A percentile compares a stretch with the other conserved stretches of the same genome.
These are phyloP conservation scores for Scaptomyza graminum DNA, from an alignment of 1,140 invertebrate species.

Conservation along the genomic window DNA sequence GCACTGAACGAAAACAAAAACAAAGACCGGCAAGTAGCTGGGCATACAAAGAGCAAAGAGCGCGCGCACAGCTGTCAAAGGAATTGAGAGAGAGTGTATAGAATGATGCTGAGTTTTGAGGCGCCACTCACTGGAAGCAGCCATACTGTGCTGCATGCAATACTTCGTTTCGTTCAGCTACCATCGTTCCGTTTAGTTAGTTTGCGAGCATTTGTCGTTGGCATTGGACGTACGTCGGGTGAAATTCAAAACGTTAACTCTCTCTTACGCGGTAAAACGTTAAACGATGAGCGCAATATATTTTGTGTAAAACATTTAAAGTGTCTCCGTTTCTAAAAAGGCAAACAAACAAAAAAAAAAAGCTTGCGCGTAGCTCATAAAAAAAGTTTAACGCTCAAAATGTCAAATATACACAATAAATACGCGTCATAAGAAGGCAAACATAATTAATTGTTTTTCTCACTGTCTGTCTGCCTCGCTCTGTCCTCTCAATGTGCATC, in stretches of 20 bases:
- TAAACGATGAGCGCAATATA: slow-evolving; percentile 33
- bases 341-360: not conserved
- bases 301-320: slow-evolving; percentile 20
- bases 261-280: not conserved
- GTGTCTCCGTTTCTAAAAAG: not conserved
- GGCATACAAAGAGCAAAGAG: slow-evolving; percentile 24
- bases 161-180: slow-evolving; percentile 8
- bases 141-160: slow-evolving; percentile 20
- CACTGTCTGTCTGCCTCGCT: not conserved
- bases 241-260: slow-evolving; percentile 1
- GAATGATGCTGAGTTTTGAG: slow-evolving; percentile 5
- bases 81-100: slow-evolving; percentile 3
- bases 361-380: slow-evolving; percentile 32
- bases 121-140: slow-evolving; percentile 44
- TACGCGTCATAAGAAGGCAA: slow-evolving; percentile 52
- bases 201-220: slow-evolving; percentile 75
- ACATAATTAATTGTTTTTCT: slow-evolving; percentile 67
- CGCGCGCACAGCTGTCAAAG: slow-evolving; percentile 6
- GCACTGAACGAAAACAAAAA: slow-evolving; percentile 42
- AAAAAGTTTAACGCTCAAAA: slow-evolving; percentile 35
- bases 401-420: slow-evolving; percentile 61
- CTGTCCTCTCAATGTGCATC: not conserved
- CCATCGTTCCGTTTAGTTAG: slow-evolving; percentile 26
- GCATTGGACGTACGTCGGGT: slow-evolving; percentile 64
- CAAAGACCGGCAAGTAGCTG: slow-evolving; percentile 36